Evolutionary conservation across 2,113 vertebrate species (phyloP).

Genomic region (Eidolon helvum): DNA sequence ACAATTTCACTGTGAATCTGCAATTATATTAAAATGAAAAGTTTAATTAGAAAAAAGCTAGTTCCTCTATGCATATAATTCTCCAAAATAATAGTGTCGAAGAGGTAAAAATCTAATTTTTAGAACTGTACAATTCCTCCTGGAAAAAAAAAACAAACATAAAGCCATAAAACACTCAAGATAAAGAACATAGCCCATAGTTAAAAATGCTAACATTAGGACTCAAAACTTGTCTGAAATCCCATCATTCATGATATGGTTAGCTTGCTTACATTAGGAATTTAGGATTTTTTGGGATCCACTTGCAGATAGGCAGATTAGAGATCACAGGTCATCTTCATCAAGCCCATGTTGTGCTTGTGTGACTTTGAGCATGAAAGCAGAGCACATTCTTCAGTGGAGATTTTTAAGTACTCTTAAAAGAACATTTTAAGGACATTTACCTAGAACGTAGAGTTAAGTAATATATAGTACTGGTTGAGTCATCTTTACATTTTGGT

Average conservation of each 20-base stretch:
- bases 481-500: not conserved
- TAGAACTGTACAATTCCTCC: not conserved
- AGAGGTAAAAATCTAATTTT: not conserved
- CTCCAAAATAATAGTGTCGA: not conserved
- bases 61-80: not conserved
- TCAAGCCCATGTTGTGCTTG: not conserved
- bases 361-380: not conserved
- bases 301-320: not conserved
- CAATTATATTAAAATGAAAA: not conserved
- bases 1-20: not conserved
- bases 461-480: not conserved
- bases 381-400: not conserved
- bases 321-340: not conserved
- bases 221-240: not conserved
- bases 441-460: not conserved
- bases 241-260: not conserved
- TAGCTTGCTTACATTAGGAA: not conserved
- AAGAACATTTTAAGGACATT: not conserved
- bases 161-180: not conserved
- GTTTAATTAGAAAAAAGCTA: not conserved
- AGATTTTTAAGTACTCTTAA: slow-evolving; percentile 13
- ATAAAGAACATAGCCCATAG: not conserved
- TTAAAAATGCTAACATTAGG: not conserved
- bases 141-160: not conserved
- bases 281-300: not conserved